Conservation (phyloP, 2,888 invertebrate genomes). For the Gastracanthus pulcherrimus region DNA sequence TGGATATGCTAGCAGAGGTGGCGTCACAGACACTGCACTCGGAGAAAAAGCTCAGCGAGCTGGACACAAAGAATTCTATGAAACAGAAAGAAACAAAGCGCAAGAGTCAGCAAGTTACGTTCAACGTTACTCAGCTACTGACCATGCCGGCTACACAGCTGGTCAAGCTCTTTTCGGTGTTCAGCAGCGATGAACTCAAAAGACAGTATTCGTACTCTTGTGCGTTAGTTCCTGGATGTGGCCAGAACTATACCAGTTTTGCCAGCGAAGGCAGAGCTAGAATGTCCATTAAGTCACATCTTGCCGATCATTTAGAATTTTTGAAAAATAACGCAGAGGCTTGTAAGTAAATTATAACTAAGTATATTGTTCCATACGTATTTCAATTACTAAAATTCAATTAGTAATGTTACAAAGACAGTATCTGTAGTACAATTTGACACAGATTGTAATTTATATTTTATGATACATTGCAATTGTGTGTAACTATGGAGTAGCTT, state of each 20-base stretch:
- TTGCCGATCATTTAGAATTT: conserved; percentile 77
- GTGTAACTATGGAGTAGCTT: too few species aligned
- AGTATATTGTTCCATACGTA: too few species aligned
- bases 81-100: conserved; percentile 45
- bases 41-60: conserved; percentile 68
- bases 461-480: too few species aligned
- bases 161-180: conserved; percentile 78
- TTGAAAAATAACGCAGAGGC: conserved; percentile 70
- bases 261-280: conserved; percentile 80
- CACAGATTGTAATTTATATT: too few species aligned
- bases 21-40: conserved; percentile 79
- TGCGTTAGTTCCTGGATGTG: conserved; percentile 78
- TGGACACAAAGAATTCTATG: conserved; percentile 58
- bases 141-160: conserved; percentile 78
- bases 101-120: conserved; percentile 56
- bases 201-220: conserved; percentile 79
- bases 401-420: not conserved
- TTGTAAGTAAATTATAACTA: conserved; percentile 64
- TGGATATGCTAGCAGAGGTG: conserved; percentile 80
- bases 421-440: too few species aligned
- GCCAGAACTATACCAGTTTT: conserved; percentile 79
- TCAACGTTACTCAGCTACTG: conserved; percentile 68
- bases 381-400: not conserved
- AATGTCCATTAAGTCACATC: conserved; percentile 78
- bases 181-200: conserved; percentile 79